Base-by-base conservation (phyloP, 2,888 invertebrate genomes). In the Colostygia pectinataria region DNA sequence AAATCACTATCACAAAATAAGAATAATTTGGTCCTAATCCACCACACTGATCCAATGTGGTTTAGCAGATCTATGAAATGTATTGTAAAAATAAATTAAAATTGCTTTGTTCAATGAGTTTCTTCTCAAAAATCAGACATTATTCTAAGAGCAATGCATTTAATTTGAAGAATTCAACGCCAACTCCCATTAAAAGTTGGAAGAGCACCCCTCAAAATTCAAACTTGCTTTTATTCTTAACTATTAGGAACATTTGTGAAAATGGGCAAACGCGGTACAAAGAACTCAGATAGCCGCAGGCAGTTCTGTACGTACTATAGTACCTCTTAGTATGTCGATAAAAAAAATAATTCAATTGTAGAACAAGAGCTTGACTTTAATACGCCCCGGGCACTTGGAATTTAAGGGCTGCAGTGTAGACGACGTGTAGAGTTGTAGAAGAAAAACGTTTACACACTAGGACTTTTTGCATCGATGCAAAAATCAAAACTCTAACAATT, bases 241-340 rank as follows among this genome's bases (percentile, higher is more conserved):
- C 49, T 38, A 44, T 44, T 41, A 13, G 24, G 18, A 31, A 31
- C 34, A 37, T 43, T 33, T 12, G 37, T 33, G 45, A 18, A 20
- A 59, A 57, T 52, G 48, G 47, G 54, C 54, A 18, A 45, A 55
- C 39, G 49, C 36, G 43, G 49, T 51, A 40, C 33, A 43, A 80
- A 71, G 66, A 74, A 69, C 71, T 60, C 61, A 67, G 65, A 65
- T 61, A 42, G 80, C 83, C 78, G 43, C 59, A 64, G 77, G 83
- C 73, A 9, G 27, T 68, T 63, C 68, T 71, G 55, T 66, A 56
- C 48, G 54, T 54, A 56, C 70, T 69, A 73, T 68, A n/a, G 33
- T 28, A 12, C 62, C n/a, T 60, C 63, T 59, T 63, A 53, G 51
- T 53, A 51, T 54, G 57, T 59, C 49, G 58, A 59, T 63, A 64